These are phyloP conservation scores for Loripinus fragilis DNA, from an alignment of 2,888 invertebrate species.

Conservation along the genomic window DNA sequence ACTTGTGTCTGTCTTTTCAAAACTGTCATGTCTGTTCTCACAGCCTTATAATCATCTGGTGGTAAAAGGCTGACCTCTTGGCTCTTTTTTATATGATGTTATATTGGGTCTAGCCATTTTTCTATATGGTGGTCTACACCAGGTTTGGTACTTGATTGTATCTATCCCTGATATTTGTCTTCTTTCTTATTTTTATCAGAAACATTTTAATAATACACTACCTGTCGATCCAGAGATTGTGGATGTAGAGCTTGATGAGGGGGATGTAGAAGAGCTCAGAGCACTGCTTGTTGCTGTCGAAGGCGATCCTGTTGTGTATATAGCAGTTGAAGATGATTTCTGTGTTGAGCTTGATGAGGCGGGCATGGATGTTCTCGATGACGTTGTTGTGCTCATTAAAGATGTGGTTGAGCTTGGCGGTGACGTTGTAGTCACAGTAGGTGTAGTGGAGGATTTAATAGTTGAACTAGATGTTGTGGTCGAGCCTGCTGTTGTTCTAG, in stretches of 20 bases:
- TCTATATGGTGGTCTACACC: no score
- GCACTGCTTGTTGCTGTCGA: neutral
- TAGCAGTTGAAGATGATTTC: neutral
- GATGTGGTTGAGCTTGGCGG: conserved; percentile 1
- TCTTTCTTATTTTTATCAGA: no score
- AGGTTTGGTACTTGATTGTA: no score
- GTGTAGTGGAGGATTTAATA: conserved; percentile 4
- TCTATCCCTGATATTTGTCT: no score
- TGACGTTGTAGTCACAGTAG: conserved; percentile 16
- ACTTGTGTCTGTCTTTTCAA: no score
- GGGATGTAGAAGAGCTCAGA: neutral
- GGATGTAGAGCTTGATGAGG: neutral
- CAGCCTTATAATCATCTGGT: no score
- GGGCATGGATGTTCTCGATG: neutral
- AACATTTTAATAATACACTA: no score
- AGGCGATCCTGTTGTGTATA: neutral
- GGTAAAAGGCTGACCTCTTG: no score
- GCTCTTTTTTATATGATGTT: no score
- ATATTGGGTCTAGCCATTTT: no score
- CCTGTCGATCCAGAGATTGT: neutral
- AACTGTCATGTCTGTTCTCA: no score
- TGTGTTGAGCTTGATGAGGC: neutral
- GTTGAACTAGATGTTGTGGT: conserved; percentile 20
- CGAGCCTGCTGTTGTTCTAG: neutral
- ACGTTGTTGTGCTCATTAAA: neutral